Evolutionary conservation across 2,113 vertebrate species (phyloP).

Genomic region (Odontesthes bonariensis): DNA sequence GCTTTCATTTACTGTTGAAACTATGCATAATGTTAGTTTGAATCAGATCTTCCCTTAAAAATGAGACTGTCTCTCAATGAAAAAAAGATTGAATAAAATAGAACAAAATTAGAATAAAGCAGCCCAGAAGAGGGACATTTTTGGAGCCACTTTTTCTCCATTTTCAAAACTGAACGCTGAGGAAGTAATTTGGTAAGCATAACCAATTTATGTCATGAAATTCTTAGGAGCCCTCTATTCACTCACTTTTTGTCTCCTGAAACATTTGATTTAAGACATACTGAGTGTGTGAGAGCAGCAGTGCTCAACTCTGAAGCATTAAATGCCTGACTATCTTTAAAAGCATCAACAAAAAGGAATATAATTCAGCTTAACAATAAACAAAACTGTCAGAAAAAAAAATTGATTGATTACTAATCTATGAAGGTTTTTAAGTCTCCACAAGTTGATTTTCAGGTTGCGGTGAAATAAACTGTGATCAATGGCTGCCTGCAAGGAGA

Average conservation of each 20-base stretch:
- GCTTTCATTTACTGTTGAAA: not conserved
- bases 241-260: not conserved
- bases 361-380: slow-evolving; percentile 19
- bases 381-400: not conserved
- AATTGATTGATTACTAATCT: slow-evolving; percentile 21
- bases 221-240: too few species aligned
- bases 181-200: not conserved
- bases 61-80: too few species aligned
- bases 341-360: not conserved
- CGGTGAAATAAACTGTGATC: slow-evolving; percentile 29
- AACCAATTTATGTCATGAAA: not conserved
- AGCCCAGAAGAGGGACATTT: not conserved
- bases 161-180: slow-evolving; percentile 6
- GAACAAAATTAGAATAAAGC: not conserved
- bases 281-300: not conserved
- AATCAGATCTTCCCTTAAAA: too few species aligned
- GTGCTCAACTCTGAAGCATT: not conserved
- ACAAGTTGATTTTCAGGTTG: slow-evolving; percentile 29
- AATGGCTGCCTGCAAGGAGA: slow-evolving; percentile 19
- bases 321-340: not conserved
- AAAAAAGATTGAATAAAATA: too few species aligned
- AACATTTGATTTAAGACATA: slow-evolving; percentile 4
- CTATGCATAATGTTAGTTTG: too few species aligned
- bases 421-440: slow-evolving; percentile 20
- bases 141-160: not conserved